Conservation (phyloP, 1,140 invertebrate species). For the Apis mellifera region DNA sequence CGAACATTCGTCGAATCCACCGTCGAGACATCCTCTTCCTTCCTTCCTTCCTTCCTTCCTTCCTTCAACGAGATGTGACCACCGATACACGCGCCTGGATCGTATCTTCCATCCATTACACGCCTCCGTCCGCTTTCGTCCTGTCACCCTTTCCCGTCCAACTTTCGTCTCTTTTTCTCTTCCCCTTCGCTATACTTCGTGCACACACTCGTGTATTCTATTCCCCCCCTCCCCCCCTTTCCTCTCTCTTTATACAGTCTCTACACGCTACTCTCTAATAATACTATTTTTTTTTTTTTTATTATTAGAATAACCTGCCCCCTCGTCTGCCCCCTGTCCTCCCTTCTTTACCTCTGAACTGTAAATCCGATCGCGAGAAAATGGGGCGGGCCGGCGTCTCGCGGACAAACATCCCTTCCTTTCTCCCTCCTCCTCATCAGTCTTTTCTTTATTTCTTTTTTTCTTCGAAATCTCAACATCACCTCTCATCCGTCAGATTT, state of each 20-base stretch:
- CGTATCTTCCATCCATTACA: background rate
- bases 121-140: background rate
- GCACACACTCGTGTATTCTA: background rate
- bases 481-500: too few relatives aligned
- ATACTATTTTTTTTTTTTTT: constrained; percentile 79
- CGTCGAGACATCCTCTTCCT: background rate
- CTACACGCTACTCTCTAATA: constrained; percentile 80
- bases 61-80: constrained; percentile 37
- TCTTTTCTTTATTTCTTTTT: background rate
- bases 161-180: background rate
- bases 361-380: background rate
- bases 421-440: constrained; percentile 5
- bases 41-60: background rate
- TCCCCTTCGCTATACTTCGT: background rate
- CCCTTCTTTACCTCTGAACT: background rate
- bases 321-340: background rate
- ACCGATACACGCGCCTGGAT: background rate
- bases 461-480: background rate
- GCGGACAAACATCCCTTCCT: background rate
- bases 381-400: background rate
- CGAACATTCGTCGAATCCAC: constrained; percentile 9
- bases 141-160: too few relatives aligned
- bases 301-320: constrained; percentile 76
- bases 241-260: constrained; percentile 73
- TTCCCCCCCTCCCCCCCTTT: constrained; percentile 2